phyloP scores from a whole-genome alignment of 1,140 invertebrate genomes.

The Drosophila pachea region DNA sequence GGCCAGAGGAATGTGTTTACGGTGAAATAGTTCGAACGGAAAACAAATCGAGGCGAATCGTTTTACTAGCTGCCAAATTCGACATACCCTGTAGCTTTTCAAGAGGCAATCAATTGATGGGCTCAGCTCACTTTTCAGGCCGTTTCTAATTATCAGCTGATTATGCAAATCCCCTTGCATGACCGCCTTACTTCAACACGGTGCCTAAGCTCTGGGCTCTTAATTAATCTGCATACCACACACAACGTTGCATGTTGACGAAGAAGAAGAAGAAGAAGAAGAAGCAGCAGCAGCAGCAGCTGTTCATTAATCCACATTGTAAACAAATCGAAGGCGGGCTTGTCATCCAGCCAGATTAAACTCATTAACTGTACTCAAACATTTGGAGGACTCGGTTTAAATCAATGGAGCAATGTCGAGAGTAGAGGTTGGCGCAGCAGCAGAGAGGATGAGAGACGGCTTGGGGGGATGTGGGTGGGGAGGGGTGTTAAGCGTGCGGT shows the following conservation, averaged over 20 bases:
- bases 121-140: background rate
- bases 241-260: background rate
- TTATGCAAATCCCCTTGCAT: constrained; percentile 3
- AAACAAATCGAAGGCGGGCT: constrained; percentile 36
- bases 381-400: too few species aligned
- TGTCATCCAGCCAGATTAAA: constrained; percentile 25
- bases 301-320: constrained; percentile 26
- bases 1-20: too few species aligned
- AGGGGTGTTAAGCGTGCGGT: too few species aligned
- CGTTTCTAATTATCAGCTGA: background rate
- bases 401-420: too few species aligned
- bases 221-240: constrained; percentile 32
- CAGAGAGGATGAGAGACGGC: background rate
- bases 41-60: too few species aligned
- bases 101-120: too few species aligned
- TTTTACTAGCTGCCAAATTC: too few species aligned
- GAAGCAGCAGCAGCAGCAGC: constrained; percentile 11
- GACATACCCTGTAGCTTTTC: too few species aligned
- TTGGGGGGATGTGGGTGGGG: background rate
- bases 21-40: too few species aligned
- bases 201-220: constrained; percentile 4
- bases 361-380: constrained; percentile 26
- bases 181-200: background rate
- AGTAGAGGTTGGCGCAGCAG: background rate
- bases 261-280: background rate